Base-by-base conservation (phyloP, 2,113 vertebrate species). In the Prietella phreatophila region DNA sequence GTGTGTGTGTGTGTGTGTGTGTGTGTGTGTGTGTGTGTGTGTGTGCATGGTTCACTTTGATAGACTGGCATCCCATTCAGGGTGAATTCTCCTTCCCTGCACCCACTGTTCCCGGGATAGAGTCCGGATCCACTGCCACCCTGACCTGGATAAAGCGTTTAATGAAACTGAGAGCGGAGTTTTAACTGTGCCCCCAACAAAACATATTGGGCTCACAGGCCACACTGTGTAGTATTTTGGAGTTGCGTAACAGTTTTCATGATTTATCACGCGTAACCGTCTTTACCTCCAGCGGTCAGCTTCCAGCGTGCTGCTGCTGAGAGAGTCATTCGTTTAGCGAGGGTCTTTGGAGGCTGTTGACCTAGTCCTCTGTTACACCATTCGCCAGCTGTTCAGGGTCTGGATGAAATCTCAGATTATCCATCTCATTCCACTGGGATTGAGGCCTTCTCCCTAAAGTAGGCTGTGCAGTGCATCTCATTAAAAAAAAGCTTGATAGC, bases 361-460 rank as follows among this genome's bases (percentile, higher is more conserved):
- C 36, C 5, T 50, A 76, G 36, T 61, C 67, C 36, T 36, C 63
- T 15, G 22, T 73, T 36, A 30, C 55, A 17, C 20, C 63, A 39
- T 81, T 25, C 47, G 33, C 80, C 67, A 75, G 53, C 36, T 75
- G 33, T 75, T 87, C 39, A 19, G 25, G 55, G 27, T 55, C 36
- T 73, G 61, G 22, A 56, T 5, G 27, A 76, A 75, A 76, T 83
- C 39, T 61, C 56, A 55, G 53, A 73, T 83, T 87, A 63, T 75
- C 65, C 33, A 13, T 71, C 65, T 71, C 5, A 55, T 58, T 82
- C 56, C 63, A n/a, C 33, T 80, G 20, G 61, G 61, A 86, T 56
- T 67, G 33, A 39, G 60, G 10, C 20, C 22, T 60, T 19, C 83
- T 75, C 36, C 33, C 25, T 30, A 47, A 39, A 61, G 14, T 20